These are phyloP conservation scores for Galerucella calmariensis DNA, from an alignment of 2,888 invertebrate genomes.

Conservation along the genomic window DNA sequence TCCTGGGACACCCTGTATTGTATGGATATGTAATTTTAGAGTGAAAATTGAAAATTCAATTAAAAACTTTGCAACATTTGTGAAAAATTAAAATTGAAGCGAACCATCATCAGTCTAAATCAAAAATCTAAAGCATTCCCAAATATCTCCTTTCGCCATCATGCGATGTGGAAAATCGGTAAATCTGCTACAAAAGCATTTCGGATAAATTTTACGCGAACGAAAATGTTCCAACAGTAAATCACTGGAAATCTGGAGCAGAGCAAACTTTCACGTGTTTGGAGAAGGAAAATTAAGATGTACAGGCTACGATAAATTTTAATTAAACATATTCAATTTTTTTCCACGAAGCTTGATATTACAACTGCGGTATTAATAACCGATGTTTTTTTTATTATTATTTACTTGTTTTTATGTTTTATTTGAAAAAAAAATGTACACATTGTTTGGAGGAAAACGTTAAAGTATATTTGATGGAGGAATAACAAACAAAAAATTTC, in stretches of 20 bases:
- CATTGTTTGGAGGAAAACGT: too few species aligned
- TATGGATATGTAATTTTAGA: too few species aligned
- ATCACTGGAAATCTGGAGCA: background rate
- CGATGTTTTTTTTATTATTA: background rate
- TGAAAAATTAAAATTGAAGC: background rate
- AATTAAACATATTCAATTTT: background rate
- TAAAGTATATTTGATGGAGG: background rate
- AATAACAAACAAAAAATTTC: too few species aligned
- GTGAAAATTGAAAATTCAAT: too few species aligned
- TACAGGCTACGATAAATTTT: background rate
- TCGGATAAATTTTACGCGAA: background rate
- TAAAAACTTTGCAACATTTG: background rate
- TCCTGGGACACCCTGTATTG: too few species aligned
- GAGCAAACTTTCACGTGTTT: background rate
- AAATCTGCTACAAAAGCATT: background rate
- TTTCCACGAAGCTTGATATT: background rate
- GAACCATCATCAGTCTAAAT: background rate
- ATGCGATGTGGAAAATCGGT: slow-evolving; percentile 5
- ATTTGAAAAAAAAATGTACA: too few species aligned
- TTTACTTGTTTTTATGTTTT: background rate
- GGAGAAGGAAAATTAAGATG: background rate
- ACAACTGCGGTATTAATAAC: background rate
- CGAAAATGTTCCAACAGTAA: background rate
- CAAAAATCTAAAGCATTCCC: slow-evolving; percentile 1
- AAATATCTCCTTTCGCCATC: background rate